Base-by-base conservation (phyloP, 2,888 invertebrate genomes). In the Cynaeus angustus region DNA sequence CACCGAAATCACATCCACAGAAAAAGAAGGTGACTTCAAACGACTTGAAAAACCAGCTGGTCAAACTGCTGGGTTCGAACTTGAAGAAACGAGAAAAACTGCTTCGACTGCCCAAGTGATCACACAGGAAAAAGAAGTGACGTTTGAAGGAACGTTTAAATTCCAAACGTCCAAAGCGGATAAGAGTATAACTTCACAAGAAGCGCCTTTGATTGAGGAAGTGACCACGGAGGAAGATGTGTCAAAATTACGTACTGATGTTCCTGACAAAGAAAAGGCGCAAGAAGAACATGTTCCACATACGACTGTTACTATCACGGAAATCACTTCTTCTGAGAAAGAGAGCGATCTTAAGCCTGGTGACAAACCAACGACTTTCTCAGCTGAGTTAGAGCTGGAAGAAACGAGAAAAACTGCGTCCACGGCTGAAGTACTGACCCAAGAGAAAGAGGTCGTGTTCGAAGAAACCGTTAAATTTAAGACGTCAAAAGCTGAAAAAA, bases 401-500 rank as follows among this genome's bases (percentile, higher is more conserved):
- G 77, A 80, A 68, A 66, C 77, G 75, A 66, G 67, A 82, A 58
- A 76, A 53, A 66, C 76, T 12, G 77, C 77, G 5, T 69, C 81
- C 38, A 79, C 72, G 3, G 70, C 58, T 12, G 56, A 72, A 50
- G 62, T 72, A 3, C 4, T 71, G 26, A 61, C 66, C 41, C 30
- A 68, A 66, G 71, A 69, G 16, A 68, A 61, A 41, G 71, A 71
- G 61, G 38, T 14, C 48, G 55, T 43, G 8, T 71, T 71, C 52
- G 68, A 69, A 45, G 56, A 46, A 71, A 61, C 64, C 73, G n/a
- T 43, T 6, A 52, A 21, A 28, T 37, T 56, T 66, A 50, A 85
- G 74, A 77, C 84, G 71, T 86, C 85, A 0, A 86, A 82, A 70
- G 91, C 90, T 8, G 85, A 86, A 5, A 83, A 89, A 72, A 83